Evolutionary conservation across 1,140 invertebrate species (phyloP), one percentile per base, ranked within the genome.

Genomic region (Magallana gigas): DNA sequence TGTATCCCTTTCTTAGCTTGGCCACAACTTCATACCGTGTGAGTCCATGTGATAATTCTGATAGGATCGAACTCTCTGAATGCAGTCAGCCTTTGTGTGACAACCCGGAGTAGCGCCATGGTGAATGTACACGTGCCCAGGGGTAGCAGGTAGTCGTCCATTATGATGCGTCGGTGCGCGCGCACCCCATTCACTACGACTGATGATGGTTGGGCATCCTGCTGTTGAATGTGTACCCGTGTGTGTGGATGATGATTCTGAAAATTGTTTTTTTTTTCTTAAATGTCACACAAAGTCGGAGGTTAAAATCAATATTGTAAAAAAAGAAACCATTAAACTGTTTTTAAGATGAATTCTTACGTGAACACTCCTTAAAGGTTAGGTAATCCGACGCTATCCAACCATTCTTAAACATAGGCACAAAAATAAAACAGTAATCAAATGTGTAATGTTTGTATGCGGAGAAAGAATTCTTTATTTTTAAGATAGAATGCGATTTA

Each of bases 31-130:
- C 18, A 7, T 64, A 92, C 95, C 94, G 9, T 95, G 95, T 48
- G 92, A 94, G 80, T 96, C 95, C 80, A 97, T 96, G 93, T 97
- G 97, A 91, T 96, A 97, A 16, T 94, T 96, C 93, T 97, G 97
- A 18, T 97, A 96, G 1, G 94, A 84, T 56, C 96, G 95, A 0
- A 97, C 96, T 0, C 94, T 90, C 7, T 89, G 85, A 1, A 93
- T 92, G 88, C 96, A 97, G 48, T 94, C 89, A 8, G 91, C 87
- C 80, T 96, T 94, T 0, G 95, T 96, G 18, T 93, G 92, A 91
- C 97, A 97, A 0, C 95, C 12, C 0, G 86, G 57, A 71, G 94
- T 95, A 88, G 96, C 96, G 88, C 96, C 96, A 92, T 97, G 97
- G 94, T 97, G 97, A 83, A 97, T 91, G 84, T 91, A 91, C 18